Evolutionary conservation across 2,113 vertebrate genomes (phyloP), one percentile per base, ranked within the genome.

Genomic region (Panthera leo): DNA sequence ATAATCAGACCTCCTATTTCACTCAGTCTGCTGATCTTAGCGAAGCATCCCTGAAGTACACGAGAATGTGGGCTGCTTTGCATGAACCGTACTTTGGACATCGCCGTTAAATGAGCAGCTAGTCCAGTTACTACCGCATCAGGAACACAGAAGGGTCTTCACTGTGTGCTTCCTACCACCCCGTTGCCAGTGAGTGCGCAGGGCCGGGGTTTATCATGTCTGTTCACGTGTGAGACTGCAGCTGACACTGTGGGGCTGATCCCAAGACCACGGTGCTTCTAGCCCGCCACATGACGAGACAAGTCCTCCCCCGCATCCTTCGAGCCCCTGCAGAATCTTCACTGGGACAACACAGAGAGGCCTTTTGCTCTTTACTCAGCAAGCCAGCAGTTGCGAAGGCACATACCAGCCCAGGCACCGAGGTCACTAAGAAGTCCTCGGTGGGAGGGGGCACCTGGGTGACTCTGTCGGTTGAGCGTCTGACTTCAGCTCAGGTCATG

Each of bases 81-180:
- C 27, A 19, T 1, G n/a, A 76, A 15, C 19, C 2, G 19, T 78
- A 4, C 4, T 45, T 79, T 87, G 14, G 16, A 68, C 42, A 51
- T 61, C 31, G 0, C 36, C 36, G 3, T 88, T 79, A 71, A 92
- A 58, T 65, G 85, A 96, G n/a, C 63, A 42, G 12, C n/a, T 85
- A n/a, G n/a, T 48, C 14, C 0, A 48, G 45, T 25, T 21, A 14
- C 36, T 5, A 21, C 34, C 2, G 65, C 36, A 25, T 51, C 21
- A 15, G 45, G 42, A 79, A 42, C 18, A 39, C 65, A 89, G n/a
- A 58, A 83, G n/a, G 55, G 36, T 31, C 65, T 51, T 27, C 10
- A 0, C 1, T 21, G 34, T 7, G 0, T 14, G 3, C 39, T 58
- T 39, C 78, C 67, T 10, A 18, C 18, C 21, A 23, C 7, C 36